Evolutionary conservation across 2,888 invertebrate genomes (phyloP).

Genomic region (Hypselothyrea guttata): DNA sequence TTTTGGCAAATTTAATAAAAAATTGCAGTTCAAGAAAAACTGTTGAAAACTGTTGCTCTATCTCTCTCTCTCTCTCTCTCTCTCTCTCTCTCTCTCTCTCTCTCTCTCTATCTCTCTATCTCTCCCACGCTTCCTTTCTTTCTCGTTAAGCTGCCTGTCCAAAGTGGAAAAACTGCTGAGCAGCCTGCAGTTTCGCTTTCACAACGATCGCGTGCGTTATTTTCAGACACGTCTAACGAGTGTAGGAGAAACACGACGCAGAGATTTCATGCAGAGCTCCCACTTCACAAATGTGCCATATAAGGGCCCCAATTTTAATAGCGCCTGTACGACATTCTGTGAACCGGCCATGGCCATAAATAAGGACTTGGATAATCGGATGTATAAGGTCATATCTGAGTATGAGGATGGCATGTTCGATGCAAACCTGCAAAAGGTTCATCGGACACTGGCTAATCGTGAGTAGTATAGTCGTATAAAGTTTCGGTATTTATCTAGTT

Average conservation of each 20-base stretch:
- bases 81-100: not conserved
- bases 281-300: slow-evolving; percentile 56
- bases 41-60: too few species aligned
- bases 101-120: not conserved
- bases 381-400: slow-evolving; percentile 52
- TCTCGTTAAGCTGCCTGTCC: slow-evolving; percentile 62
- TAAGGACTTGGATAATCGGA: slow-evolving; percentile 51
- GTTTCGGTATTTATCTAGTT: not conserved
- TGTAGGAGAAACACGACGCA: slow-evolving; percentile 1
- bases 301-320: slow-evolving; percentile 52
- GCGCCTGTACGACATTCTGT: slow-evolving; percentile 32
- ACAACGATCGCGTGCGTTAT: slow-evolving; percentile 55
- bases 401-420: slow-evolving; percentile 43
- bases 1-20: too few species aligned
- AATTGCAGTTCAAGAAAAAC: too few species aligned
- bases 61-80: not conserved
- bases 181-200: slow-evolving; percentile 65
- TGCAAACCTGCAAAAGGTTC: not conserved
- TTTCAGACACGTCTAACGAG: not conserved
- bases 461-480: slow-evolving; percentile 10
- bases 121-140: too few species aligned
- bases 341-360: slow-evolving; percentile 7
- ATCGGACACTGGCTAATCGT: slow-evolving; percentile 19
- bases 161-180: slow-evolving; percentile 71
- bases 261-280: too few species aligned